Evolutionary conservation across 1,140 invertebrate species (phyloP).

Genomic region (Thalassaphorura encarpata): DNA sequence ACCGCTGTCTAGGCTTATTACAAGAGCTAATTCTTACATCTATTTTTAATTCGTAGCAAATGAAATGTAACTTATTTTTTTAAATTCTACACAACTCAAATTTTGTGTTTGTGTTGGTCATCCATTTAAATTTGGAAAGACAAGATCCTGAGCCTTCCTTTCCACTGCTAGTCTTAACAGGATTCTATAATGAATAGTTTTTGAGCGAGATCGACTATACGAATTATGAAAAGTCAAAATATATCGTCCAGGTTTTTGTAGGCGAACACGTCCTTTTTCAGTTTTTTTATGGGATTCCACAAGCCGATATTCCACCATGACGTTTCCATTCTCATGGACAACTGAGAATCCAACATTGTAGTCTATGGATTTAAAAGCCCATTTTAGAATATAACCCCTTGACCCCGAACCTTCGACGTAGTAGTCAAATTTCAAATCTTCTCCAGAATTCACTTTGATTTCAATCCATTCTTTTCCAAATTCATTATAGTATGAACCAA

Average conservation of each 20-base stretch:
- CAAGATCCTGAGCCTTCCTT: too few relatives aligned
- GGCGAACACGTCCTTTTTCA: not conserved
- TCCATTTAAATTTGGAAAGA: too few relatives aligned
- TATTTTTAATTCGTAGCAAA: too few relatives aligned
- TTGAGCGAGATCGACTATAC: not conserved
- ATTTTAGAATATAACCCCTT: not conserved
- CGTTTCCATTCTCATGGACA: not conserved
- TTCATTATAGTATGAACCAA: not conserved
- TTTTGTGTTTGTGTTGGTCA: too few relatives aligned
- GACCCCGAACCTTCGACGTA: not conserved
- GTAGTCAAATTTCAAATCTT: conserved; percentile 3
- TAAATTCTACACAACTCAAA: too few relatives aligned
- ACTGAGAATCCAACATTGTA: not conserved
- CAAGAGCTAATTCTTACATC: too few relatives aligned
- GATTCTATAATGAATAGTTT: not conserved
- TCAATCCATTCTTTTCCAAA: conserved; percentile 2
- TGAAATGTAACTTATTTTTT: too few relatives aligned
- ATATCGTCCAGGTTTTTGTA: not conserved
- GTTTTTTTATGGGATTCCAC: not conserved
- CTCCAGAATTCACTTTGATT: not conserved
- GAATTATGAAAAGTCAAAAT: conserved; percentile 1
- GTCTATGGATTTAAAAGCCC: not conserved
- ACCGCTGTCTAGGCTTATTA: too few relatives aligned
- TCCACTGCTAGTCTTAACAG: not conserved
- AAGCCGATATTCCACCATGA: not conserved